Evolutionary conservation across 2,113 vertebrate species (phyloP), one percentile per base, ranked within the genome.

Genomic region (Silurus asotus): DNA sequence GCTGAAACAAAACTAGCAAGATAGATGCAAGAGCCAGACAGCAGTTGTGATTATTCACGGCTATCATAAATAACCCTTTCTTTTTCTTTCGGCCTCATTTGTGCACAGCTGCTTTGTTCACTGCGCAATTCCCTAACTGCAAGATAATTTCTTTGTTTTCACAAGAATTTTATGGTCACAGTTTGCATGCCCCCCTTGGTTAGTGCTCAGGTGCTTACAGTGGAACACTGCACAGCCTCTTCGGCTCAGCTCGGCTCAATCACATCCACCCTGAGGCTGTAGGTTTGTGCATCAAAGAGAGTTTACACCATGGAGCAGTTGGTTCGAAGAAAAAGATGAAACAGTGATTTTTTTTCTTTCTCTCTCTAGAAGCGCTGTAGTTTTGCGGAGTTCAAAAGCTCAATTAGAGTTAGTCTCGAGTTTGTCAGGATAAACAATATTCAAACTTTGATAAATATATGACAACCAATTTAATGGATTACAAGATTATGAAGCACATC

Each of bases 251-350:
- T 87, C 86, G 0, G 70, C 90, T 87, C 90, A 91, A 86, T 84
- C 88, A 90, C 55, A 85, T 64, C 75, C 81, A 77, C 89, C 92
- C 92, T 67, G 89, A 83, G 92, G 92, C 93, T 89, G 81, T 85
- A 62, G 85, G 59, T 76, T 84, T 86, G 85, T 86, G 89, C 93
- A 92, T 94, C 93, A 93, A 94, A 94, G 90, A 84, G 65, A 62
- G 76, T 87, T 86, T 83, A 75, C 89, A 90, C 89, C 81, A 87
- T 72, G 77, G 82, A 89, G 86, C 85, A 75, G 62, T 56, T 84
- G 79, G 85, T 86, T 81, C 67, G 76, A 74, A 85, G 56, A 87
- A 86, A 85, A 86, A 87, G 69, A 92, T 91, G 85, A 90, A 93
- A 90, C 87, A 92, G 84, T 92, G 92, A 92, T 93, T 92, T 80